Percentiles rank a stretch among this genome's conserved stretches.
These are phyloP conservation scores for Hydrolagus colliei DNA, from an alignment of 2,797 vertebrate species.

Conservation along the genomic window DNA sequence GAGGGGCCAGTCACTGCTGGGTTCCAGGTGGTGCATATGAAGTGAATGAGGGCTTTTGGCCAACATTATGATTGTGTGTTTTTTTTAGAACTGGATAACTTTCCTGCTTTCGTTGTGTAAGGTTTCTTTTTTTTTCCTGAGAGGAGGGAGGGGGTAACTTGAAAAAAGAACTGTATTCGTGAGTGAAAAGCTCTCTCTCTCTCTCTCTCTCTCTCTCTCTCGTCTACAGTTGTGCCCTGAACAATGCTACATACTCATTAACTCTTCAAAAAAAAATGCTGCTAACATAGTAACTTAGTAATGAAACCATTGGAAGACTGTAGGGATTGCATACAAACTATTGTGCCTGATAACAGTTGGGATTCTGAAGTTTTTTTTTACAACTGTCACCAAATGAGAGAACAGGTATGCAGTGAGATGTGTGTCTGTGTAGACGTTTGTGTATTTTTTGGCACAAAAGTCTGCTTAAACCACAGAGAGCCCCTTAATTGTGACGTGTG, in stretches of 20 bases:
- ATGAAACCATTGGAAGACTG: slow-evolving; percentile 11
- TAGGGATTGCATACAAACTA: not conserved
- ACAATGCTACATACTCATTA: slow-evolving; percentile 7
- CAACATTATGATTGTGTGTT: not conserved
- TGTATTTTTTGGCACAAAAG: not conserved
- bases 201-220: too few species aligned
- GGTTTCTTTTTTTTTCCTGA: not conserved
- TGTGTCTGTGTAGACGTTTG: not conserved
- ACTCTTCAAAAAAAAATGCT: slow-evolving; percentile 8
- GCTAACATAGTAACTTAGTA: not conserved
- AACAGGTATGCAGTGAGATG: slow-evolving; percentile 5
- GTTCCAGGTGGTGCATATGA: slow-evolving; percentile 13
- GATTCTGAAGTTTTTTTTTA: not conserved
- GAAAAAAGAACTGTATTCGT: not conserved
- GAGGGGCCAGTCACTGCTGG: not conserved
- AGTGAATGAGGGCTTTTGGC: slow-evolving; percentile 11
- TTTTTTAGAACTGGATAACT: slow-evolving; percentile 1
- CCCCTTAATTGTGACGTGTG: not conserved
- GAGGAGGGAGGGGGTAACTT: not conserved
- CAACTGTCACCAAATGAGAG: not conserved
- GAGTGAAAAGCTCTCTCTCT: not conserved
- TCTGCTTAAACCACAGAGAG: not conserved
- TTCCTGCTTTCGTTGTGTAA: not conserved
- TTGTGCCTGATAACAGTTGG: not conserved
- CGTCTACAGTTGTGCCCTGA: not conserved